Base-by-base conservation (phyloP, 23 tunicate species). In the Oikopleura dioica region DNA sequence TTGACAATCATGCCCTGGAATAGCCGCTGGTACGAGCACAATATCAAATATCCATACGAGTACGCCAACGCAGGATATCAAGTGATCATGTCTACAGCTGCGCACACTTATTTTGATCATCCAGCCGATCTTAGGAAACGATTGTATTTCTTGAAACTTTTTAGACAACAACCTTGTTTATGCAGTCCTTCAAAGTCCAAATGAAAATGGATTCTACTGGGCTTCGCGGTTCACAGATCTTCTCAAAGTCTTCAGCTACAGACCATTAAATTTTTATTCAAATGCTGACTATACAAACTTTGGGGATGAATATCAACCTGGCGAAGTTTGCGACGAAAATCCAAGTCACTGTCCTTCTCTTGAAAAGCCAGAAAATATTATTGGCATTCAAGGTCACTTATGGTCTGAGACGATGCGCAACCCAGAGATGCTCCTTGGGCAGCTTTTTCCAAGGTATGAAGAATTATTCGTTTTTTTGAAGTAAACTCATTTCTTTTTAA, bases 121-220 rank as follows among this genome's bases (percentile, higher is more conserved):
- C 88, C 88, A 33, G 35, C 81, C 38, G 96, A 88, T 35, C 88
- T n/a, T n/a, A n/a, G n/a, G n/a, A n/a, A n/a, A n/a, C n/a, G n/a
- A n/a, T n/a, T n/a, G n/a, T n/a, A n/a, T n/a, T n/a, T n/a, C n/a
- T n/a, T n/a, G n/a, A n/a, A n/a, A n/a, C n/a, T n/a, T n/a, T n/a
- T n/a, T n/a, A n/a, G n/a, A n/a, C n/a, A n/a, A n/a, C n/a, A n/a
- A n/a, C n/a, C n/a, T n/a, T n/a, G n/a, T n/a, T n/a, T n/a, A n/a
- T n/a, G n/a, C n/a, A n/a, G n/a, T n/a, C n/a, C n/a, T n/a, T n/a
- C n/a, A 88, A 31, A 87, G 84, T 72, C 88, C 96, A 2, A 80
- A 88, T 76, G 96, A 88, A 79, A 63, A 83, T 37, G 96, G 96
- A 1, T 76, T 84, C 21, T 84, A 88, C 37, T 88, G 96, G 96